phyloP scores from a whole-genome alignment of 2,113 vertebrate species.

The Gnathonemus longibarbis region DNA sequence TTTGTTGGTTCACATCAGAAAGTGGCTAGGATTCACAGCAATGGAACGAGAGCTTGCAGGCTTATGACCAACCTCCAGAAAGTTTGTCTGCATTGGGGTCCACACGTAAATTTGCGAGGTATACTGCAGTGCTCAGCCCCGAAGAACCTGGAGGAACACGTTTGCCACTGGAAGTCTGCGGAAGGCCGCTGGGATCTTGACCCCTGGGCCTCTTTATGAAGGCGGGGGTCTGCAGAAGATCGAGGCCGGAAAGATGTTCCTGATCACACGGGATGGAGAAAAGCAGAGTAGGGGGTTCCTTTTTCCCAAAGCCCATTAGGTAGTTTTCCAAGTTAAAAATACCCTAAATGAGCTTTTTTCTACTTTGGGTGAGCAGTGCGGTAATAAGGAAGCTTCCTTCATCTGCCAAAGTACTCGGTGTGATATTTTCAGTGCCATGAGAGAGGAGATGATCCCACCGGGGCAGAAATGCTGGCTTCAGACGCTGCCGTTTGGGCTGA shows the following conservation, averaged over 20 bases:
- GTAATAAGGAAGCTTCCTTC: neutral
- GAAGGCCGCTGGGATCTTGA: neutral
- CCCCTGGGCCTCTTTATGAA: neutral
- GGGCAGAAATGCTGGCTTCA: neutral
- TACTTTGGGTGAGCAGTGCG: neutral
- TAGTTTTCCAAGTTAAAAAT: neutral
- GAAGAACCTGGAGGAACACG: neutral
- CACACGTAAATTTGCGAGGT: neutral
- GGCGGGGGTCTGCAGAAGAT: neutral
- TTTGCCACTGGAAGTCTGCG: neutral
- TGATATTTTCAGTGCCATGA: neutral
- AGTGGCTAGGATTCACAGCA: neutral
- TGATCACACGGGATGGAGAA: neutral
- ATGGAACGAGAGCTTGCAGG: neutral
- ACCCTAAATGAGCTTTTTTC: neutral
- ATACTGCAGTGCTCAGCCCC: neutral
- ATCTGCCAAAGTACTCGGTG: neutral
- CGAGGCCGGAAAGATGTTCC: neutral
- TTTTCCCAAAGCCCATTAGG: constrained; percentile 1
- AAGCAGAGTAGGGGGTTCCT: neutral
- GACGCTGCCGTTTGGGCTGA: neutral
- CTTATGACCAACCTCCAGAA: neutral
- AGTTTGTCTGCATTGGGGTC: neutral
- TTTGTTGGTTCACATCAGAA: neutral
- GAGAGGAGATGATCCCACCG: neutral